These are phyloP conservation scores for Scaptomyza cyrtandrae DNA, from an alignment of 2,888 invertebrate genomes.

Conservation along the genomic window DNA sequence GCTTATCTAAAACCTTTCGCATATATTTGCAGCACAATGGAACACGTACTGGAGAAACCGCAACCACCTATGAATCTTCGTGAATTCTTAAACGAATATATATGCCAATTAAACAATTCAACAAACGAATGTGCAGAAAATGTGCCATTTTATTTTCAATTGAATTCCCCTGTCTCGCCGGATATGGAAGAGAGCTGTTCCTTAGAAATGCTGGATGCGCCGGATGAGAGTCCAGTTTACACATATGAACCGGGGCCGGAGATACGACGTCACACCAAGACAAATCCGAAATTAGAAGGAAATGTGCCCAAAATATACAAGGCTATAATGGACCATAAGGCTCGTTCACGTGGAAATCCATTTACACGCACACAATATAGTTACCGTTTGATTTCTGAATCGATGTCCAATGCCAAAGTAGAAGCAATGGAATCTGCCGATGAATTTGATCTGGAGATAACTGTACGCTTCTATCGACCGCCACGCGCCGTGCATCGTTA, in stretches of 20 bases:
- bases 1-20: too few species aligned
- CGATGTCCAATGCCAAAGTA: background rate
- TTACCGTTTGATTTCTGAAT: conserved; percentile 40
- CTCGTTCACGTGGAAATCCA: conserved; percentile 51
- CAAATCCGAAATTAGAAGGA: conserved; percentile 17
- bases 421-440: background rate
- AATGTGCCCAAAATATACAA: conserved; percentile 47
- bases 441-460: conserved; percentile 83
- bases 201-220: conserved; percentile 36
- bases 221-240: conserved; percentile 47
- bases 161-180: conserved; percentile 19
- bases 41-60: conserved; percentile 64
- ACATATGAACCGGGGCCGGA: conserved; percentile 46
- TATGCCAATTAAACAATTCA: conserved; percentile 35
- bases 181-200: conserved; percentile 52
- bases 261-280: conserved; percentile 21
- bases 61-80: conserved; percentile 61
- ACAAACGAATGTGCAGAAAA: background rate
- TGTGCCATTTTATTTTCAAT: conserved; percentile 46
- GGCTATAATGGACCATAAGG: conserved; percentile 45
- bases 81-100: conserved; percentile 67
- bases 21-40: conserved; percentile 66
- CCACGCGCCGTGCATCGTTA: conserved; percentile 82
- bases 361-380: conserved; percentile 70
- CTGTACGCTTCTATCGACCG: conserved; percentile 85